Percentiles rank a stretch among this genome's conserved stretches.
Conservation (phyloP, 2,888 invertebrate genomes). For the Helobdella robusta region DNA sequence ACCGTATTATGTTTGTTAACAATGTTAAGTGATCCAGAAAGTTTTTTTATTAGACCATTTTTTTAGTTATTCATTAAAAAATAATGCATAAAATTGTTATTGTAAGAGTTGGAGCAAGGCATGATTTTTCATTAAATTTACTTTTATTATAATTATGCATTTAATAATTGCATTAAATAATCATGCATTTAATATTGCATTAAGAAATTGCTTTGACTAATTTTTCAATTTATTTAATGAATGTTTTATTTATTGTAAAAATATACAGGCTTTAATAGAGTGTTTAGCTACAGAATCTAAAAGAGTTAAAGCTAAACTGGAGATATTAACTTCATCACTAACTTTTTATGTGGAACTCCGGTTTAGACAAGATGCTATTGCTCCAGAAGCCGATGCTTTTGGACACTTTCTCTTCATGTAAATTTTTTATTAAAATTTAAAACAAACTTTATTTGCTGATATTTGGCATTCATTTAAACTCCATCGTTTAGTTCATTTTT, state of each 20-base stretch:
- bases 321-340: conserved; percentile 26
- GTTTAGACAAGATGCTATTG: conserved; percentile 14
- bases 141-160: too few species aligned
- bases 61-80: too few species aligned
- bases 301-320: conserved; percentile 25
- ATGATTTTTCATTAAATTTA: too few species aligned
- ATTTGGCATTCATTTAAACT: too few species aligned
- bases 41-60: too few species aligned
- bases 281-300: conserved; percentile 22
- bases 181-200: not conserved
- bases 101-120: too few species aligned
- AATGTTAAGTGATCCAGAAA: too few species aligned
- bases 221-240: not conserved
- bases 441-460: too few species aligned
- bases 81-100: too few species aligned
- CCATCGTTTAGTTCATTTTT: too few species aligned
- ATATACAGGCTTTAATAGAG: conserved; percentile 25
- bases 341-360: conserved; percentile 27
- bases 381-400: conserved; percentile 28
- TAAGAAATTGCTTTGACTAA: not conserved
- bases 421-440: conserved; percentile 19
- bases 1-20: too few species aligned
- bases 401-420: conserved; percentile 32
- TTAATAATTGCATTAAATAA: too few species aligned
- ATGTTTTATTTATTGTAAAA: not conserved